Base-by-base conservation (phyloP, 1,140 invertebrate genomes). In the Lethrus apterus region DNA sequence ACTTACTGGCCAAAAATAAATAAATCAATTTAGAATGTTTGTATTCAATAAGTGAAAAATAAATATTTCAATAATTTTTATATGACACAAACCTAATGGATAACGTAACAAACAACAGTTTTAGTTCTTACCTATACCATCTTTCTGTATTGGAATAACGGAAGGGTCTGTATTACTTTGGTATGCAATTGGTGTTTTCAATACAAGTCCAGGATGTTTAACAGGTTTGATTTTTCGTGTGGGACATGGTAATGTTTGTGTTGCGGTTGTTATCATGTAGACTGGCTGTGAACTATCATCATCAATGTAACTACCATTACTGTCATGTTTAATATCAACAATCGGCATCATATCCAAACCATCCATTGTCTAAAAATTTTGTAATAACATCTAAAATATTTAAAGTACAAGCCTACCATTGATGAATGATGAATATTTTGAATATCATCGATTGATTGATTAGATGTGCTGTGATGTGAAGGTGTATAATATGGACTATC, bases 101-200 rank as follows among this genome's bases (percentile, higher is more conserved):
- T 29, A 29, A 29, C n/a, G 24, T 29, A 29, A n/a, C 24, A 29
- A n/a, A 29, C n/a, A n/a, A n/a, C n/a, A n/a, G n/a, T n/a, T 21
- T 23, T 19, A 2, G 21, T 3, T 4, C 70, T 70, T 71, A 87
- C 84, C 85, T 74, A 88, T 87, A 57, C 86, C 86, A 71, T 89
- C 85, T 67, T 82, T 82, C 55, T 81, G 75, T 60, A 86, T 86
- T 26, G 83, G 83, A 65, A 86, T 85, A 45, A 84, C 81, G 59
- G 80, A 84, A 23, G 80, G 71, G 70, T 86, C 83, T 33, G 83
- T 83, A 60, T 84, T 81, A 50, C 83, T 79, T 56, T 85, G 82
- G 68, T 86, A 87, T 23, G 84, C 83, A 55, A 86, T 86, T 31
- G 83, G 83, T 44, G 83, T 84, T 66, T 86, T 84, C 24, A 87